These are phyloP conservation scores for Lepidurus apus DNA, from an alignment of 1,140 invertebrate species.

Conservation along the genomic window DNA sequence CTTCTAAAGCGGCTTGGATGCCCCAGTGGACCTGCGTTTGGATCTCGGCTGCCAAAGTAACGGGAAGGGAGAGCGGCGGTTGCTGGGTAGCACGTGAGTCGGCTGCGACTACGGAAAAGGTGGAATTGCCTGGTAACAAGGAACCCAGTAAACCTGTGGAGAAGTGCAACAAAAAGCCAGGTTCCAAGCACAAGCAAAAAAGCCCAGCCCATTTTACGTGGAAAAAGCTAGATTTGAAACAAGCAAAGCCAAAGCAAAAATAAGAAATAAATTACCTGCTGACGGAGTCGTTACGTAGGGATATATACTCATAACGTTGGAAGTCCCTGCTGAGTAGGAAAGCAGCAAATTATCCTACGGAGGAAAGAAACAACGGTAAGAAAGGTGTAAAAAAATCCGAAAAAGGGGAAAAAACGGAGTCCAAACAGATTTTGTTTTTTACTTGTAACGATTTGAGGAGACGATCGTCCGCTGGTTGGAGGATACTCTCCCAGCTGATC, in stretches of 20 bases:
- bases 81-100: slow-evolving; percentile 49
- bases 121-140: slow-evolving; percentile 48
- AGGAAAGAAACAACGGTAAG: slow-evolving; percentile 38
- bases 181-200: not conserved
- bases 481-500: slow-evolving; percentile 47
- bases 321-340: slow-evolving; percentile 54
- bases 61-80: slow-evolving; percentile 47
- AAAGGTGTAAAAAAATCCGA: slow-evolving; percentile 30
- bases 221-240: slow-evolving; percentile 27
- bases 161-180: slow-evolving; percentile 13
- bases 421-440: not conserved
- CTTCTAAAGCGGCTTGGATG: slow-evolving; percentile 50
- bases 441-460: slow-evolving; percentile 30
- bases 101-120: slow-evolving; percentile 47
- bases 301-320: slow-evolving; percentile 53
- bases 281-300: slow-evolving; percentile 52
- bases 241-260: slow-evolving; percentile 7
- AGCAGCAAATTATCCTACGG: slow-evolving; percentile 54
- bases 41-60: slow-evolving; percentile 42
- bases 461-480: slow-evolving; percentile 44
- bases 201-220: not conserved
- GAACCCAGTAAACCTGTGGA: slow-evolving; percentile 42
- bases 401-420: not conserved
- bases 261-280: slow-evolving; percentile 43
- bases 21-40: slow-evolving; percentile 50